Evolutionary conservation across 1,140 invertebrate species (phyloP), one percentile per base, ranked within the genome.

Genomic region (Drosophila persimilis): DNA sequence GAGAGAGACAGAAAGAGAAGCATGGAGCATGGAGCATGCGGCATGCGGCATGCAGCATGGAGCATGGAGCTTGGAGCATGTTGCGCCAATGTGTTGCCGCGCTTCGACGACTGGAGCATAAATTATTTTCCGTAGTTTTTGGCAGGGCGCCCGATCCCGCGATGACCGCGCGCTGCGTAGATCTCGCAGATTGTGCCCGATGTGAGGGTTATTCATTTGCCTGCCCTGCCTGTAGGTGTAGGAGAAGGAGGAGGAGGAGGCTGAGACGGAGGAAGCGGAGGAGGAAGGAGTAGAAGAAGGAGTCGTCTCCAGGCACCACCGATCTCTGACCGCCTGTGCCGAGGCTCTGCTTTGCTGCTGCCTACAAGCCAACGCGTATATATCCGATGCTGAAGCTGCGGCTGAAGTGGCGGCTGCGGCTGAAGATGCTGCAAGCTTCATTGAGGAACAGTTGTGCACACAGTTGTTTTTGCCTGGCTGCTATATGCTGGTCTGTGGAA

Each of bases 81-180:
- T 86, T 86, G 78, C 78, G 78, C 83, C 81, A 86, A 88, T 86
- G 81, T 86, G 81, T 81, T 88, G 74, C 79, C 55, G 83, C 81
- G 83, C 67, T 66, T 71, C 78, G 77, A 59, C 69, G 70, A 69
- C 74, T 80, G 76, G 80, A 72, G 89, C 89, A 90, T 90, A 90
- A 90, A 90, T 90, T 90, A 90, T 90, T 90, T 77, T 73, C 81
- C 89, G 86, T 90, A 86, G 89, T 90, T 90, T 39, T 89, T 80
- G 80, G 80, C 71, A 84, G 80, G 35, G 84, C 83, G 78, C 84
- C 79, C 84, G 83, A 78, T 90, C 83, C 75, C 84, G 75, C 84
- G 83, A 76, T 90, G 84, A 80, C 77, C 65, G 89, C 89, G 65
- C 83, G 70, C 72, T 88, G 79, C 76, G 76, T 80, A 83, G 76